Conservation (phyloP, 1,140 invertebrate species). For the Kradibia gibbosae region DNA sequence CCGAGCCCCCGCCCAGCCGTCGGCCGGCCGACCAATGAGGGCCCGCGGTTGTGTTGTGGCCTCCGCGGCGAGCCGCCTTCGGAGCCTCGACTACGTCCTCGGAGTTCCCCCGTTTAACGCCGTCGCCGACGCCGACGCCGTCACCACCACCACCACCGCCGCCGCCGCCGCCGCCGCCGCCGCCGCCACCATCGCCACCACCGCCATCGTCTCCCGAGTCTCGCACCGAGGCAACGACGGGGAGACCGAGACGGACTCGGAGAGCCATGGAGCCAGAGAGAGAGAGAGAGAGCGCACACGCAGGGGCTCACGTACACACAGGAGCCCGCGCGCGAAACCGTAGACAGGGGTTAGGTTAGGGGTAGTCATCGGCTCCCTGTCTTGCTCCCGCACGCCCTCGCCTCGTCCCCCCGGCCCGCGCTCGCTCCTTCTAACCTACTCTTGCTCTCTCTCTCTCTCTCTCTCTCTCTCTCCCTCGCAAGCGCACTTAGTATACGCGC, state of each 20-base stretch:
- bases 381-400: conserved; percentile 1
- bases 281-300: background rate
- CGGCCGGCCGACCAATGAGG: conserved; percentile 70
- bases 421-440: too few species aligned
- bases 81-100: conserved; percentile 38
- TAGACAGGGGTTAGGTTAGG: background rate
- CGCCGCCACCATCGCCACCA: background rate
- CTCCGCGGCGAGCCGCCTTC: conserved; percentile 72
- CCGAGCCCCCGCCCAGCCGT: conserved; percentile 69
- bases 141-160: conserved; percentile 43
- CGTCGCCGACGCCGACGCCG: conserved; percentile 22
- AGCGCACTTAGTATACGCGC: too few species aligned
- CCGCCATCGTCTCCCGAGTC: conserved; percentile 8
- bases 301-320: background rate
- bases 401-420: background rate
- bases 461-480: too few species aligned
- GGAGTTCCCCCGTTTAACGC: conserved; percentile 46
- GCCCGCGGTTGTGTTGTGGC: conserved; percentile 72
- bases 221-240: background rate
- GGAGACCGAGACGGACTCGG: background rate
- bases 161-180: conserved; percentile 39
- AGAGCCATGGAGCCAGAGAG: background rate
- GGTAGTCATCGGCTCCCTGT: background rate
- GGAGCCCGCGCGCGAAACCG: background rate
- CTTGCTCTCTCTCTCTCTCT: too few species aligned